phyloP scores from a whole-genome alignment of 2,113 vertebrate genomes.

The Choloepus hoffmanni region DNA sequence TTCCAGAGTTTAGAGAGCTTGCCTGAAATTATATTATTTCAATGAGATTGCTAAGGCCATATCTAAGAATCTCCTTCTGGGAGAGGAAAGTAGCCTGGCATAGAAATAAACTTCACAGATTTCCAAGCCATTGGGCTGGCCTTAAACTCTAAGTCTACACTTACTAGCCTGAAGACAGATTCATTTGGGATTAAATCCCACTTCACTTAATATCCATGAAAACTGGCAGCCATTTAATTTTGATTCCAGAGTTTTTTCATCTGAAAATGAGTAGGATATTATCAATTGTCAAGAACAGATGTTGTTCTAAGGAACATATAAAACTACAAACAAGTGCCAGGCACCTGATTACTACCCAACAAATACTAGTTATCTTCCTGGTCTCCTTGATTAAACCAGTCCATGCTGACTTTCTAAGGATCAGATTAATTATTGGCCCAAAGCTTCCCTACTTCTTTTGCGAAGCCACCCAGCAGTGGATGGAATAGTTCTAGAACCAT shows the following conservation, averaged over 20 bases:
- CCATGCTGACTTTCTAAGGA: neutral
- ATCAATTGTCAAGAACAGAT: neutral
- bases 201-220: neutral
- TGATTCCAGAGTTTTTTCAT: neutral
- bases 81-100: neutral
- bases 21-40: neutral
- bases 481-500: neutral
- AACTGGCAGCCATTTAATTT: neutral
- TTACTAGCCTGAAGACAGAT: neutral
- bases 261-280: neutral
- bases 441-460: neutral
- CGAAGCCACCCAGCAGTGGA: accelerated
- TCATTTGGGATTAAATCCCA: neutral
- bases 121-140: neutral
- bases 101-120: neutral
- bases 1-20: neutral
- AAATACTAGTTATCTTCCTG: neutral
- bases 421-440: neutral
- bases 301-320: neutral
- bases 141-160: neutral
- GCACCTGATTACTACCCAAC: neutral
- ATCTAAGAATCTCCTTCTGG: neutral
- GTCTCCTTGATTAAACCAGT: neutral
- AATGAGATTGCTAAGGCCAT: neutral
- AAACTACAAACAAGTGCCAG: neutral